phyloP scores from a whole-genome alignment of 2,797 vertebrate genomes.

The Mus minutoides region DNA sequence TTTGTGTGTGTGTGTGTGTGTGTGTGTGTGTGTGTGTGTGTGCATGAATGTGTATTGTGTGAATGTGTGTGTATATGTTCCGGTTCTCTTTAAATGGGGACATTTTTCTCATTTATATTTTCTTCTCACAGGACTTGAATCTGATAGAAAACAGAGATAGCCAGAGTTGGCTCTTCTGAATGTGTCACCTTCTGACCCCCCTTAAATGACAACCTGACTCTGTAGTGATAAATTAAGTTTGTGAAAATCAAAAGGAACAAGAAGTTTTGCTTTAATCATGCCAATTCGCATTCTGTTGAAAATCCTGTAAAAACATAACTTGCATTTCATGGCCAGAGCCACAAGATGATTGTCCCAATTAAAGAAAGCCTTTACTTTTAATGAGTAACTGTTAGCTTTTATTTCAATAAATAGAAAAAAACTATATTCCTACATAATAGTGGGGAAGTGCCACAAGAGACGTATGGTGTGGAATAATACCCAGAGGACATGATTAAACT shows the following conservation, averaged over 20 bases:
- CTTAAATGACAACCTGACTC: not conserved
- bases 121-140: not conserved
- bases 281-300: not conserved
- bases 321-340: not conserved
- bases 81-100: not conserved
- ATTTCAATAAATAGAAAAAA: conserved; percentile 47
- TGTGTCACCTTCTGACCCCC: not conserved
- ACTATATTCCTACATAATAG: not conserved
- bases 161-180: not conserved
- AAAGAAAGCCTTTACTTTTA: not conserved
- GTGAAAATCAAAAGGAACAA: not conserved
- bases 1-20: not conserved
- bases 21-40: not conserved
- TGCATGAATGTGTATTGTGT: not conserved
- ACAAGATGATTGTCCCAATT: not conserved
- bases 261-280: not conserved
- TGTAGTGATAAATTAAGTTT: not conserved
- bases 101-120: not conserved
- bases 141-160: not conserved
- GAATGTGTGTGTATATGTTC: too few relatives aligned
- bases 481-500: not conserved
- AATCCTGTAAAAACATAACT: conserved; percentile 6
- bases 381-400: not conserved
- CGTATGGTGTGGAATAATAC: not conserved
- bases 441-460: conserved; percentile 23